Evolutionary conservation across 2,888 invertebrate genomes (phyloP).

Genomic region (Ormyrus labotus): DNA sequence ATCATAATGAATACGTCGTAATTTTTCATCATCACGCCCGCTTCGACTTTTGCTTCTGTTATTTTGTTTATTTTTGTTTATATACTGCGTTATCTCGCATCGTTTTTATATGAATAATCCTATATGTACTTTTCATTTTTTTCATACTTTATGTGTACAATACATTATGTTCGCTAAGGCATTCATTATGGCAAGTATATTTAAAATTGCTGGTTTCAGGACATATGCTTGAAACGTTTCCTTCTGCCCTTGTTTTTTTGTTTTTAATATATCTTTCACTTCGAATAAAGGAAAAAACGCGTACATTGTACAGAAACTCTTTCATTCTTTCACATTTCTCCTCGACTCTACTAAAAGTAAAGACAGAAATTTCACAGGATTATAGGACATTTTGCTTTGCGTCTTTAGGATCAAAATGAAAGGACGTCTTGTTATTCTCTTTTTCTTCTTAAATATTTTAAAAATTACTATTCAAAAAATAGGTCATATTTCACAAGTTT

Average conservation of each 20-base stretch:
- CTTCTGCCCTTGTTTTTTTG: constrained; percentile 43
- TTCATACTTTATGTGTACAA: constrained; percentile 63
- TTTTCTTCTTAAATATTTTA: background rate
- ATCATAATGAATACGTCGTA: constrained; percentile 29
- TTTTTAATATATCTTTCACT: constrained; percentile 42
- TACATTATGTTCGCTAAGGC: constrained; percentile 71
- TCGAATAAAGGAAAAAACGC: constrained; percentile 18
- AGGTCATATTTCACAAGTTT: no score
- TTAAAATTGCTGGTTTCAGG: constrained; percentile 67
- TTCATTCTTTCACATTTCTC: constrained; percentile 7
- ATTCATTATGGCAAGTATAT: constrained; percentile 74
- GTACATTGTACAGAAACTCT: constrained; percentile 23
- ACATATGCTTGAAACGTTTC: constrained; percentile 61
- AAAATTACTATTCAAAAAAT: no score
- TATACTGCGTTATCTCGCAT: constrained; percentile 51
- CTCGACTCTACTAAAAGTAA: constrained; percentile 9
- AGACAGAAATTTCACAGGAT: constrained; percentile 27
- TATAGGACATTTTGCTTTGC: constrained; percentile 6
- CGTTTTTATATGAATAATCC: constrained; percentile 52
- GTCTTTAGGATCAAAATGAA: background rate
- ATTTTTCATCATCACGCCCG: constrained; percentile 19
- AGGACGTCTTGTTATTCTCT: constrained; percentile 14
- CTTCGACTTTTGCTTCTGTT: constrained; percentile 52
- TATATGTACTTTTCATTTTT: constrained; percentile 60
- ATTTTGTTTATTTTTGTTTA: constrained; percentile 51